phyloP scores from a whole-genome alignment of 2,113 vertebrate genomes.

The Nannospalax galili region DNA sequence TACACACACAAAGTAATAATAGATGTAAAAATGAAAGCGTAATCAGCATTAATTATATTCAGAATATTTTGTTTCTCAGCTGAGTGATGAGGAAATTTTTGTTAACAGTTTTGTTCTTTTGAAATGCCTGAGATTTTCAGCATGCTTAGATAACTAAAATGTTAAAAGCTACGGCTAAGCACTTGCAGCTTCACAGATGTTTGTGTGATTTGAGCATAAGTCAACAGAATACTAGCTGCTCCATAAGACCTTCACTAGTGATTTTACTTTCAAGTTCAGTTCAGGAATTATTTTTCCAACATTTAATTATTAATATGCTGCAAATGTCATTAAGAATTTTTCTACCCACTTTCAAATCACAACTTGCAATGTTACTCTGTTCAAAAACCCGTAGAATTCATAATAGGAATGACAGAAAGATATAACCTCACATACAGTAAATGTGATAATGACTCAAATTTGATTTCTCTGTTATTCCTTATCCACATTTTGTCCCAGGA shows the following conservation, averaged over 20 bases:
- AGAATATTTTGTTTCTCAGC: constrained; percentile 20
- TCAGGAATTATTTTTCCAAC: constrained; percentile 53
- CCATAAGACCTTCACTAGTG: constrained; percentile 59
- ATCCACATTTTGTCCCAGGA: neutral
- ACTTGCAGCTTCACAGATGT: constrained; percentile 59
- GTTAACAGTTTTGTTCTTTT: neutral
- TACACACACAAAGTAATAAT: no score
- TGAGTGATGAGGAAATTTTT: neutral
- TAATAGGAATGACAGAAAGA: constrained; percentile 44
- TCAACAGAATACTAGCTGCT: constrained; percentile 70
- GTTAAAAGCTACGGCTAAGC: neutral
- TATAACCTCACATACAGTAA: constrained; percentile 38
- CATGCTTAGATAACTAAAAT: constrained; percentile 4
- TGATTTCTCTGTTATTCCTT: constrained; percentile 54
- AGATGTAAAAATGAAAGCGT: neutral
- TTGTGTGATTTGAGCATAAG: constrained; percentile 50
- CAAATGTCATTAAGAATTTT: constrained; percentile 58
- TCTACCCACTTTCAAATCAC: constrained; percentile 51
- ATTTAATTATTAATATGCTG: constrained; percentile 62
- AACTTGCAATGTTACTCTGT: constrained; percentile 48
- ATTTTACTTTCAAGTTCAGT: constrained; percentile 61
- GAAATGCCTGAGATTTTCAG: neutral
- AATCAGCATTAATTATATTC: neutral
- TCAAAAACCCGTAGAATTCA: constrained; percentile 31
- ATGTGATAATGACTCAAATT: constrained; percentile 53